phyloP scores from a whole-genome alignment of 2,797 vertebrate species.

The Onychomys leucogaster region DNA sequence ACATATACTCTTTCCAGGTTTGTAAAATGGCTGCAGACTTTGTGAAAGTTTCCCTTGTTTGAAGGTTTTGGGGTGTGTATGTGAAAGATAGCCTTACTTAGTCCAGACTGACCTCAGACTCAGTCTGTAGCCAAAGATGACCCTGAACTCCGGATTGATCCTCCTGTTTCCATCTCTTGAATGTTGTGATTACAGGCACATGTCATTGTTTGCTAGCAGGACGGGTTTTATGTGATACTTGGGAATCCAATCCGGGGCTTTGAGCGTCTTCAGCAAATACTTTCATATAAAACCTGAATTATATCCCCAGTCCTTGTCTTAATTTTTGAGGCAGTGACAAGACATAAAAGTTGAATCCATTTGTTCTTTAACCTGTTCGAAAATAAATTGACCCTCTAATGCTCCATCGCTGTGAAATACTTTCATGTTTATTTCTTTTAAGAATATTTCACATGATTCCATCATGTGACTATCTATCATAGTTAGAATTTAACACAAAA shows the following conservation, averaged over 20 bases:
- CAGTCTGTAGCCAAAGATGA: neutral
- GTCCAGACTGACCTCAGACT: neutral
- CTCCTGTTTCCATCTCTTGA: no score
- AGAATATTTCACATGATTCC: neutral
- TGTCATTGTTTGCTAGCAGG: neutral
- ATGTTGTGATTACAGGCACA: neutral
- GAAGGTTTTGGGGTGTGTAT: neutral
- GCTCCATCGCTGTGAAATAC: neutral
- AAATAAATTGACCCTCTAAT: neutral
- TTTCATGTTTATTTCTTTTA: constrained; percentile 56
- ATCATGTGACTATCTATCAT: constrained; percentile 7
- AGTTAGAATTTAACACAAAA: constrained; percentile 28
- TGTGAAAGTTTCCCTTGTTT: neutral
- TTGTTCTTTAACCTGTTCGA: constrained; percentile 34
- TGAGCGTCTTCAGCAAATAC: neutral
- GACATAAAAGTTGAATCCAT: constrained; percentile 3
- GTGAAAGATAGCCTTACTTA: neutral
- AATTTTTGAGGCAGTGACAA: constrained; percentile 38
- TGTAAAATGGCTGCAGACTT: neutral
- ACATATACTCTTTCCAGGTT: neutral
- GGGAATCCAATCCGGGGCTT: neutral
- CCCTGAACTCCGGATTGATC: neutral
- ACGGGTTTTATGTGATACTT: neutral
- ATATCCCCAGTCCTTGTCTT: neutral
- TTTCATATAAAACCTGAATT: neutral